These are phyloP conservation scores for Cololabis saira DNA, from an alignment of 2,113 vertebrate species.

Conservation along the genomic window DNA sequence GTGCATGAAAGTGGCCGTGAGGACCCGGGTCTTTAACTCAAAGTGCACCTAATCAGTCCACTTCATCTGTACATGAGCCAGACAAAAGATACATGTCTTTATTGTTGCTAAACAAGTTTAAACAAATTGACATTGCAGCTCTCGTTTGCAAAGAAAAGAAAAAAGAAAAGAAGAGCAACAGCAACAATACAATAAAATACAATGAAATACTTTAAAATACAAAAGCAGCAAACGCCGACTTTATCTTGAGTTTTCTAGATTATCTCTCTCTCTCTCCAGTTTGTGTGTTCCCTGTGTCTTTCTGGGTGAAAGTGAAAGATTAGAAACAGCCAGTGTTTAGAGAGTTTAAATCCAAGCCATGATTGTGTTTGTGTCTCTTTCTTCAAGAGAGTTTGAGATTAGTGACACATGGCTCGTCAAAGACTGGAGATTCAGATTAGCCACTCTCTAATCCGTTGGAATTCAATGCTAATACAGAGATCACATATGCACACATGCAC, in stretches of 20 bases:
- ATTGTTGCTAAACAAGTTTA: no score
- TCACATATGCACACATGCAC: slow-evolving; percentile 55
- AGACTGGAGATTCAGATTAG: slow-evolving; percentile 77
- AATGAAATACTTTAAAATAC: no score
- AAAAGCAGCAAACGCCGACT: neutral
- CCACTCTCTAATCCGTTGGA: slow-evolving; percentile 68
- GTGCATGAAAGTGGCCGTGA: no score
- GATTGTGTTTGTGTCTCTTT: slow-evolving; percentile 68
- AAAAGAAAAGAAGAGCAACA: no score
- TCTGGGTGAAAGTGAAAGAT: slow-evolving; percentile 40
- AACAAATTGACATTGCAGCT: no score
- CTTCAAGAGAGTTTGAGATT: slow-evolving; percentile 68
- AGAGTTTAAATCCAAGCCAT: slow-evolving; percentile 64
- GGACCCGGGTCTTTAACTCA: slow-evolving; percentile 24
- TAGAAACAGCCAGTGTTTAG: slow-evolving; percentile 25
- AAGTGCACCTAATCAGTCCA: slow-evolving; percentile 19
- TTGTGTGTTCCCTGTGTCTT: slow-evolving; percentile 2
- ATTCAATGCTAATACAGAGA: slow-evolving; percentile 74
- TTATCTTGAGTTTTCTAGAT: neutral
- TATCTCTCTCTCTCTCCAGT: neutral
- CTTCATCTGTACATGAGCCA: slow-evolving; percentile 1
- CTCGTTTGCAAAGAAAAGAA: no score
- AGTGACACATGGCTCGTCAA: slow-evolving; percentile 79
- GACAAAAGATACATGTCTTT: no score
- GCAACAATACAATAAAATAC: no score